Base-by-base conservation (phyloP, 2,888 invertebrate genomes). In the Netelia inedita region DNA sequence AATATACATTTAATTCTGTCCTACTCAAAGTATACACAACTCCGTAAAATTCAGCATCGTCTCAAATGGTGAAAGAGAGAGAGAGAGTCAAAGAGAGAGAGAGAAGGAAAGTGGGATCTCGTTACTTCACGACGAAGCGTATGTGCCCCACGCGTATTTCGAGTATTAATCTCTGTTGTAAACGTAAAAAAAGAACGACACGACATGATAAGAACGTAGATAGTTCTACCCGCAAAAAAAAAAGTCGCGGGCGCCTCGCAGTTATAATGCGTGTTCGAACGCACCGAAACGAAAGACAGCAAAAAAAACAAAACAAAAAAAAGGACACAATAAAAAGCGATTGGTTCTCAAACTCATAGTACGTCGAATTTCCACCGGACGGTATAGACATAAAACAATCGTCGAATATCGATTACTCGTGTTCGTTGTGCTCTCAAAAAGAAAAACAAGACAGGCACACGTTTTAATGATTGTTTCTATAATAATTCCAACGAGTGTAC, bases 1-100 rank as follows among this genome's bases (percentile, higher is more conserved):
- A 78, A 85, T 75, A 85, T 66, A 79, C 87, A 87, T 74, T 85
- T 83, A 88, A 86, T 82, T 86, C 82, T 86, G 81, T 82, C 83
- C 86, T 83, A 83, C 72, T 78, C 61, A 19, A 75, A 79, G 65
- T 2, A 50, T 35, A 28, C n/a, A 43, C 74, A 68, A 82, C 85
- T 88, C 90, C 83, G 82, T 89, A 89, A 89, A 61, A 87, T 88
- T 78, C 86, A 76, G 86, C 85, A 89, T 90, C 88, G 88, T 85
- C 71, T 21, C 63, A 19, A 10, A 59, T 9, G 5, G 68, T 1
- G 50, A 55, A n/a, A 50, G 50, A 55, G 53, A 88, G 88, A 86
- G 66, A 3, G 28, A 21, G 19, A 50, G 50, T 35, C 11, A 46
- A 19, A 69, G 16, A 23, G 21, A 53, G 14, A 57, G 8, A 19